Evolutionary conservation across 2,888 invertebrate genomes (phyloP).

Genomic region (Amiota mariae): DNA sequence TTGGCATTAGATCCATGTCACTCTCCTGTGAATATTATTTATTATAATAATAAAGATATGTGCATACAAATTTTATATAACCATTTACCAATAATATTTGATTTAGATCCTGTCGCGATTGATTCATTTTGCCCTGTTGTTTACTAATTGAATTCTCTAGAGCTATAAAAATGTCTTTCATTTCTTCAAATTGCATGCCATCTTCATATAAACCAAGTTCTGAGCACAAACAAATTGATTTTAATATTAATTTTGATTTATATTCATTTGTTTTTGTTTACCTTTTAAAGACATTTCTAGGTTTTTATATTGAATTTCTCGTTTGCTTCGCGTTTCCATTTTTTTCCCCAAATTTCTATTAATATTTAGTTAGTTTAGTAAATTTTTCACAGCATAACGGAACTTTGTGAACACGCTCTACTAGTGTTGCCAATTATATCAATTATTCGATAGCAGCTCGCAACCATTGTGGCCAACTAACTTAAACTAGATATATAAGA

Average conservation of each 20-base stretch:
- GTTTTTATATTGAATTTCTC: neutral
- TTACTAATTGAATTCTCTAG: conserved; percentile 51
- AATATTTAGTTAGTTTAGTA: too few relatives aligned
- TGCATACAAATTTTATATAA: too few relatives aligned
- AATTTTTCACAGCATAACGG: neutral
- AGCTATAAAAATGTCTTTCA: conserved; percentile 55
- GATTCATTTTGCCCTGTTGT: conserved; percentile 26
- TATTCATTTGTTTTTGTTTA: neutral
- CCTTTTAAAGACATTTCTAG: conserved; percentile 6
- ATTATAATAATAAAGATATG: neutral
- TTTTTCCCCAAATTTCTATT: neutral
- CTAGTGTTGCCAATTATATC: too few relatives aligned
- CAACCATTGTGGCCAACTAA: too few relatives aligned
- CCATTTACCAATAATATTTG: conserved; percentile 52
- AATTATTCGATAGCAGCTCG: too few relatives aligned
- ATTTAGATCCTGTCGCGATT: conserved; percentile 40
- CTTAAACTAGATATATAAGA: too few relatives aligned
- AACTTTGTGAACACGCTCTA: neutral
- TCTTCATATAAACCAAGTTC: conserved; percentile 60
- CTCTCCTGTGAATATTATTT: conserved; percentile 54
- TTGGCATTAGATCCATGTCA: conserved; percentile 51
- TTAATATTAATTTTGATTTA: too few relatives aligned
- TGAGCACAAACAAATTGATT: conserved; percentile 5
- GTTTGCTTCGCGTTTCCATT: conserved; percentile 4
- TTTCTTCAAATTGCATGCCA: conserved; percentile 60